Evolutionary conservation across 2,888 invertebrate genomes (phyloP), one percentile per base, ranked within the genome.

Genomic region (Pocota personata): DNA sequence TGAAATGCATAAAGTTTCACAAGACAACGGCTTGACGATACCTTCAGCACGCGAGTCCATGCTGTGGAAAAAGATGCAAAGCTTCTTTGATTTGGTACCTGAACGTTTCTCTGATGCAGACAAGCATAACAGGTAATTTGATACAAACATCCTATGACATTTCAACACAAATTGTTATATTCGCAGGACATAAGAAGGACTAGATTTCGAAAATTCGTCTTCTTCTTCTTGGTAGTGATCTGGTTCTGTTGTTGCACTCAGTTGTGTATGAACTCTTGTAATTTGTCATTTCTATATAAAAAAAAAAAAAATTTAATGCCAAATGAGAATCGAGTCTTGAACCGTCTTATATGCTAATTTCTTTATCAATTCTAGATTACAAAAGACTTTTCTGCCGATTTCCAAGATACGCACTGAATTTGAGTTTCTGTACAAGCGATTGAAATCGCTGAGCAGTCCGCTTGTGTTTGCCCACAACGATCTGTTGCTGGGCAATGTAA

Each of bases 381-480:
- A 94, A 90, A 94, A 94, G 91, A 93, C 94, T 89, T 95, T 96
- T 91, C 94, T 94, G 90, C 94, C 95, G 76, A 94, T 95, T 92
- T 93, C 93, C 89, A 94, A 93, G 90, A 93, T 98, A 89, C 93
- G 95, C 91, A 93, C 94, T 88, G 97, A 97, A 92, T 95, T 96
- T 90, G 93, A 94, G 87, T 92, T 93, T 78, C 93, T 97, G 89
- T 95, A 95, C 91, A 93, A 93, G 60, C 94, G 93, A 88, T 93
- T 98, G 90, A 93, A 93, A 87, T 93, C 94, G 90, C 92, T 95
- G 52, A 93, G 94, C 88, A 97, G 95, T 94, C 96, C 97, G 46
- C 92, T 98, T 88, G 98, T 98, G 82, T 98, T 98, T 94, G 96
- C 97, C 92, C 99, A 99, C 94, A 99, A 99, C 93, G 99, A 99